Percentiles rank a stretch among this genome's conserved stretches.
These are phyloP conservation scores for Lysandra coridon DNA, from an alignment of 2,888 invertebrate genomes.

Conservation along the genomic window DNA sequence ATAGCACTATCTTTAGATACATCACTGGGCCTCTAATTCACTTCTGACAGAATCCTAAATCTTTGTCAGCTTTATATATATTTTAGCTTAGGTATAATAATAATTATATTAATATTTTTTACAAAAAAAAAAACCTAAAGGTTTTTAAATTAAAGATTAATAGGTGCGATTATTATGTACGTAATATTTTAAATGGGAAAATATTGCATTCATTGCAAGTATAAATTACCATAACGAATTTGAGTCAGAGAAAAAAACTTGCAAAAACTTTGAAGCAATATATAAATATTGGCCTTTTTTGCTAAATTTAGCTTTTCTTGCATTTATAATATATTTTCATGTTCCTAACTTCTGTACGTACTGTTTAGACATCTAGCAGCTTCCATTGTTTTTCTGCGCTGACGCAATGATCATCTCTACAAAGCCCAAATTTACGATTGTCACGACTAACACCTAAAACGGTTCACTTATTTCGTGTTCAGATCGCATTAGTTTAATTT, in stretches of 20 bases:
- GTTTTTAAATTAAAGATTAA: background rate
- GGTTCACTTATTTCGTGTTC: slow-evolving; percentile 60
- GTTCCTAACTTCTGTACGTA: background rate
- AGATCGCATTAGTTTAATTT: slow-evolving; percentile 65
- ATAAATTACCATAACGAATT: background rate
- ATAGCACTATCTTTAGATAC: background rate
- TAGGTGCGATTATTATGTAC: background rate
- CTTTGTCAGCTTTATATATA: background rate
- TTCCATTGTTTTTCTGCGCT: background rate
- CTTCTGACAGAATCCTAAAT: background rate
- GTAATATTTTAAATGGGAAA: background rate
- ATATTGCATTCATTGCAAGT: background rate
- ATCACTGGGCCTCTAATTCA: background rate
- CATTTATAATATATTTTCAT: too few species aligned
- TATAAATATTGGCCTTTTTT: background rate
- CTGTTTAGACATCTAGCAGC: background rate
- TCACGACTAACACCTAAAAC: slow-evolving; percentile 48
- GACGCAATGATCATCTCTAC: slow-evolving; percentile 10
- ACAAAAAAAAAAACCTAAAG: background rate
- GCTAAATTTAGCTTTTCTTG: too few species aligned
- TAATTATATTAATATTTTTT: background rate
- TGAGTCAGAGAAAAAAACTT: background rate
- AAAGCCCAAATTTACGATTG: slow-evolving; percentile 42
- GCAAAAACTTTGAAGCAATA: background rate
- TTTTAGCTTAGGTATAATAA: background rate